A percentile compares a stretch with the other conserved stretches of the same genome.
phyloP scores from a whole-genome alignment of 2,888 invertebrate genomes.

The Pristionchus maxplancki region DNA sequence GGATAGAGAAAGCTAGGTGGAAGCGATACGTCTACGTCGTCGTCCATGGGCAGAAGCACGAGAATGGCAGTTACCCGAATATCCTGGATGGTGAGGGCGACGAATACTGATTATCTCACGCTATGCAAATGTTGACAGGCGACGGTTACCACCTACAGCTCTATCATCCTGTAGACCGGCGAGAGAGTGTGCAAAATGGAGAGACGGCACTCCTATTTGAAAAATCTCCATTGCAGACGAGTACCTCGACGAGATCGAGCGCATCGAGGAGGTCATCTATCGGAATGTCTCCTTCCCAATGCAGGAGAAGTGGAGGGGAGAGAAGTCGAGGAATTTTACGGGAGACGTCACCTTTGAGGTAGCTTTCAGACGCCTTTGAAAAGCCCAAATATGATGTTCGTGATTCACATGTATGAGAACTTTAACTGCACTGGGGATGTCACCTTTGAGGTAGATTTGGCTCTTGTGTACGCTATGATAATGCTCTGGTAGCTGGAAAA shows the following conservation, averaged over 20 bases:
- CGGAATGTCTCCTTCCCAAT: conserved; percentile 67
- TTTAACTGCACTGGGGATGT: too few species aligned
- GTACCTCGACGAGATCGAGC: conserved; percentile 72
- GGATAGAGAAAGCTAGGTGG: too few species aligned
- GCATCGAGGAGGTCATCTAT: conserved; percentile 72
- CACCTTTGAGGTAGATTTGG: too few species aligned
- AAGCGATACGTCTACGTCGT: conserved; percentile 76
- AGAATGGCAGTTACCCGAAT: conserved; percentile 72
- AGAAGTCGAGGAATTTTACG: conserved; percentile 24
- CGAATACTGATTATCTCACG: too few species aligned
- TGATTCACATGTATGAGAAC: too few species aligned
- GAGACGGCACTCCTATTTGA: too few species aligned
- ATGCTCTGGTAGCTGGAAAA: too few species aligned
- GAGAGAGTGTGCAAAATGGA: neutral
- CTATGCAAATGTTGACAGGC: too few species aligned
- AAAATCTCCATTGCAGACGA: conserved; percentile 56
- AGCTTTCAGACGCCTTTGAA: neutral
- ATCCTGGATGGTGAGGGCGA: conserved; percentile 70
- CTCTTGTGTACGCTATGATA: too few species aligned
- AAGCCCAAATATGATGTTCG: too few species aligned
- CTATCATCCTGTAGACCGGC: too few species aligned
- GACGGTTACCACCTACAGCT: too few species aligned
- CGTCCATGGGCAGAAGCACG: conserved; percentile 71
- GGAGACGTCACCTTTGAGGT: conserved; percentile 42
- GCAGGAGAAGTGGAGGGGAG: conserved; percentile 45